Evolutionary conservation across 1,140 invertebrate genomes (phyloP).

Genomic region (Drosophila tristis): DNA sequence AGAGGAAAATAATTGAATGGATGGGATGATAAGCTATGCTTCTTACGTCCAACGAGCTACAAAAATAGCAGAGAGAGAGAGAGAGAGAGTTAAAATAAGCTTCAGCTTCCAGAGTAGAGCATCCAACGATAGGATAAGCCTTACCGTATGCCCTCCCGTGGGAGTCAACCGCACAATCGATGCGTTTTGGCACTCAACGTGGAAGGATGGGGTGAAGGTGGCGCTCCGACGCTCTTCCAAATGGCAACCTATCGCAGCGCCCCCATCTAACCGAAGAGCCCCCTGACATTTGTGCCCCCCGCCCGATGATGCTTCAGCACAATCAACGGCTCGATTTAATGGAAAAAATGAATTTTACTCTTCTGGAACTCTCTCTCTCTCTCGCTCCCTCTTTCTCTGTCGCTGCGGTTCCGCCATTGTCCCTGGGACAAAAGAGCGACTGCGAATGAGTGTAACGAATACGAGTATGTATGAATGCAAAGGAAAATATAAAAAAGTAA

Average conservation of each 20-base stretch:
- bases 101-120: too few relatives aligned
- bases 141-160: too few relatives aligned
- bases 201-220: constrained; percentile 19
- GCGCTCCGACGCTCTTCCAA: background rate
- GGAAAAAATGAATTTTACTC: constrained; percentile 81
- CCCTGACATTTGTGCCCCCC: constrained; percentile 77
- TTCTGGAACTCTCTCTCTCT: constrained; percentile 43
- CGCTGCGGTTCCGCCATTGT: constrained; percentile 54
- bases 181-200: constrained; percentile 48
- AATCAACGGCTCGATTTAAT: constrained; percentile 80
- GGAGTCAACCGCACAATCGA: constrained; percentile 23
- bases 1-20: too few relatives aligned
- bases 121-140: too few relatives aligned
- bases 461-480: constrained; percentile 58
- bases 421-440: constrained; percentile 57
- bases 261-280: constrained; percentile 73
- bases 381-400: background rate
- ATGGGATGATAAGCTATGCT: too few relatives aligned
- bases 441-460: constrained; percentile 56
- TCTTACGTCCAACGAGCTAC: too few relatives aligned
- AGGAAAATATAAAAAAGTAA: constrained; percentile 11
- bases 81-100: too few relatives aligned
- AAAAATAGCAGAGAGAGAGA: too few relatives aligned
- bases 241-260: constrained; percentile 69
- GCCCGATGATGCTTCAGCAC: constrained; percentile 61